Base-by-base conservation (phyloP, 1,140 invertebrate genomes). In the Philaenus spumarius region DNA sequence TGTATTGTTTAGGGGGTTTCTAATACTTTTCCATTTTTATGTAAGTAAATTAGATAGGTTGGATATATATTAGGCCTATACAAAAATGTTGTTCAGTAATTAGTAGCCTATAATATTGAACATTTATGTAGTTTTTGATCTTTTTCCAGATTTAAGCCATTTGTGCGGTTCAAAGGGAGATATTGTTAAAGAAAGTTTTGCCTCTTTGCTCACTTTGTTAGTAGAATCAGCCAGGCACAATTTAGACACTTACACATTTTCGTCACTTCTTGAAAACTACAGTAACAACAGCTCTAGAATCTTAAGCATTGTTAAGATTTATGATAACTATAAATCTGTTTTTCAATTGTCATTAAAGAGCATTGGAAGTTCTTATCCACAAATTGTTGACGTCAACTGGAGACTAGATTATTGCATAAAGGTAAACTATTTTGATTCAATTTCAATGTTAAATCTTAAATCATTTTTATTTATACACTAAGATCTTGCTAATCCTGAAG, bases 101-200 rank as follows among this genome's bases (percentile, higher is more conserved):
- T n/a, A n/a, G n/a, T n/a, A n/a, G n/a, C n/a, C n/a, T n/a, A n/a
- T n/a, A n/a, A n/a, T n/a, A n/a, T n/a, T n/a, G n/a, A n/a, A n/a
- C n/a, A n/a, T n/a, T n/a, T n/a, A n/a, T n/a, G n/a, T n/a, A n/a
- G n/a, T 4, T 30, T 50, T 24, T n/a, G 30, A 3, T 50, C 9
- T 24, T 26, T 17, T 53, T 53, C 4, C 35, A 53, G 50, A 26
- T 20, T 9, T 53, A 17, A 53, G 37, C 14, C 30, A 53, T 14
- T 17, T 53, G 15, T 39, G 22, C 19, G 15, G 11, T 19, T 53
- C 50, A 6, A 53, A 53, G 19, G 30, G 30, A 14, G 50, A 53
- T 39, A 39, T 53, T 53, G 50, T 39, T 9, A 53, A 53, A 39
- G 50, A 53, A 26, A 39, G 50, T 39, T 53, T 53, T 39, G 50